These are phyloP conservation scores for Melipona beecheii DNA, from an alignment of 2,888 invertebrate species.

Conservation along the genomic window DNA sequence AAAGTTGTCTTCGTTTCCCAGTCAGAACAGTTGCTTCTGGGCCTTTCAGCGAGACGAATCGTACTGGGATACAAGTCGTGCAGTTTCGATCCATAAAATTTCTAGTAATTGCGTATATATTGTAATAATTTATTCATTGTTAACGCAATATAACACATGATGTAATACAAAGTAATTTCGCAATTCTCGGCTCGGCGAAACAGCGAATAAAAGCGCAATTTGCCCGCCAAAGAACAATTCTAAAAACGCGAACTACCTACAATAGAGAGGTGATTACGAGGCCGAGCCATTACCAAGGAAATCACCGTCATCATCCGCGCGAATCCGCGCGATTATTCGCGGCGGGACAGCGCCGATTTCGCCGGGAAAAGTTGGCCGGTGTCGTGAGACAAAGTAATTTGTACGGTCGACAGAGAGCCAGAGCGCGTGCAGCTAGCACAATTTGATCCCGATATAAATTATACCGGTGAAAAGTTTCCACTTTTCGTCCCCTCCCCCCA, in stretches of 20 bases:
- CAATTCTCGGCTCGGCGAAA: no score
- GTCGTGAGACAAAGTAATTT: conserved; percentile 10
- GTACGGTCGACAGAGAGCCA: not conserved
- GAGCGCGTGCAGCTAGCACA: not conserved
- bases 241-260: not conserved
- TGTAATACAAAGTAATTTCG: not conserved
- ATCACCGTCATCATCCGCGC: not conserved
- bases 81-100: no score
- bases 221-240: not conserved
- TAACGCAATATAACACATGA: no score
- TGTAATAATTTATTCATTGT: no score
- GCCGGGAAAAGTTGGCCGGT: not conserved
- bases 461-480: conserved; percentile 18
- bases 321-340: not conserved
- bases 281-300: not conserved
- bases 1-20: no score
- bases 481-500: not conserved
- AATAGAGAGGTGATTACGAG: not conserved
- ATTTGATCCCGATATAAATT: conserved; percentile 25
- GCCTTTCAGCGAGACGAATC: no score
- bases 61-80: no score
- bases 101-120: no score
- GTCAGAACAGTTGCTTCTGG: no score
- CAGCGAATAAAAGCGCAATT: not conserved
- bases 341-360: not conserved